Conservation (phyloP, 1,140 invertebrate species). For the Lerema accius region DNA sequence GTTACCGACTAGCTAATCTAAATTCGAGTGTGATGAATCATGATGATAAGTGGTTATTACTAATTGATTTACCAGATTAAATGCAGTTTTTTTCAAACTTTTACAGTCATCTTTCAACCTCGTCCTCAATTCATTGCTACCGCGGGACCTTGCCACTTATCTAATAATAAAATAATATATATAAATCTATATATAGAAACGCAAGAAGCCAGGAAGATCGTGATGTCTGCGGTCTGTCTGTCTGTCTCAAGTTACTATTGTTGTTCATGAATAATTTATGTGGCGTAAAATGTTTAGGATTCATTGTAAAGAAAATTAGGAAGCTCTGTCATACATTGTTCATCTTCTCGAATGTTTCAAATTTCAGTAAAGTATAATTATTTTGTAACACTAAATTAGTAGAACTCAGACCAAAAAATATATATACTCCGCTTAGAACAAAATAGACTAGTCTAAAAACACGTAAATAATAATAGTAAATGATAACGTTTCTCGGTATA, state of each 20-base stretch:
- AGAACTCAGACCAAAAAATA: too few species aligned
- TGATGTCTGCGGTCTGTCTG: neutral
- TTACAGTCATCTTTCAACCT: neutral
- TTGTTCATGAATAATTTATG: conserved; percentile 2
- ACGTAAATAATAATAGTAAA: too few species aligned
- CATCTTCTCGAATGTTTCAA: neutral
- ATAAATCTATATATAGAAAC: neutral
- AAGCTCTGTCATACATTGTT: neutral
- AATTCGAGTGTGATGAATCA: too few species aligned
- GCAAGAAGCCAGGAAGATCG: conserved; percentile 1
- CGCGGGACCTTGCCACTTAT: neutral
- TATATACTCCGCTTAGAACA: too few species aligned
- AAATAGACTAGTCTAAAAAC: too few species aligned
- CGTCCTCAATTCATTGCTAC: neutral
- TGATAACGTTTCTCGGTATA: too few species aligned
- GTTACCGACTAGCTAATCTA: too few species aligned
- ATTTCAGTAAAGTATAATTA: too few species aligned
- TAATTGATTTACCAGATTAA: too few species aligned
- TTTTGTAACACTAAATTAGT: too few species aligned
- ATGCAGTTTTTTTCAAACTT: too few species aligned
- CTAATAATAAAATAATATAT: neutral
- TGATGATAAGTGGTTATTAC: too few species aligned
- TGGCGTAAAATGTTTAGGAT: neutral
- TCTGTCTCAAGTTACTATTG: neutral
- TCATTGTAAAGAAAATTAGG: neutral